Base-by-base conservation (phyloP, 2,797 vertebrate species). In the Falco cherrug region DNA sequence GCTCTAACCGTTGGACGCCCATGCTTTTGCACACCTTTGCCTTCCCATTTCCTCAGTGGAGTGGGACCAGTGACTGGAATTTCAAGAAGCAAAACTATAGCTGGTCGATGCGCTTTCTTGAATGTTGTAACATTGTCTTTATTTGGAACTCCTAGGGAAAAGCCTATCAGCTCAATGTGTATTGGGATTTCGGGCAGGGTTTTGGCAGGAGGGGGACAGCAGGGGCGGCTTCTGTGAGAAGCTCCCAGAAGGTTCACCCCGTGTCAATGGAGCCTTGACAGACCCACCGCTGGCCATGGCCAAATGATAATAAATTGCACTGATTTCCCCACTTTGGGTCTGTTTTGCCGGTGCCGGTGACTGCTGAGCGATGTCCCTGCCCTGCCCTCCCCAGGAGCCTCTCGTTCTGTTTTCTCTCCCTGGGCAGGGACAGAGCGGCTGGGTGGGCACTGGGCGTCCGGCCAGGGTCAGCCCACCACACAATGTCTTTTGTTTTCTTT, bases 51-150 rank as follows among this genome's bases (percentile, higher is more conserved):
- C 39, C 54, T 92, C 2, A 0, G 25, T 67, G 43, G 24, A 45
- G 13, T 53, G n/a, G 21, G 11, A 35, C 28, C 28, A 48, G 84
- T 92, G 94, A 95, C 79, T 39, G 39, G 90, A 94, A 93, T 95
- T 86, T 88, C 91, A 96, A 96, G 87, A 54, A 74, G 76, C 3
- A 73, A 85, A 88, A 18, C n/a, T 28, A 50, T 26, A 53, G 22
- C 45, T 60, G 41, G 73, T 24, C 61, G 47, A 70, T 29, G 29
- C 0, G 7, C 17, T 26, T 85, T 26, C 29, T 20, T 78, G 84
- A 88, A 75, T 76, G 59, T 35, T 11, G 17, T 59, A 76, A 71
- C 77, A 59, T 20, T 53, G 26, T 70, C 41, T 67, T 85, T 63
- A 88, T 90, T 75, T 67, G 76, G 48, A 78, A 41, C 6, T 39